These are phyloP conservation scores for Myodes glareolus DNA, from an alignment of 2,113 vertebrate species.

Conservation along the genomic window DNA sequence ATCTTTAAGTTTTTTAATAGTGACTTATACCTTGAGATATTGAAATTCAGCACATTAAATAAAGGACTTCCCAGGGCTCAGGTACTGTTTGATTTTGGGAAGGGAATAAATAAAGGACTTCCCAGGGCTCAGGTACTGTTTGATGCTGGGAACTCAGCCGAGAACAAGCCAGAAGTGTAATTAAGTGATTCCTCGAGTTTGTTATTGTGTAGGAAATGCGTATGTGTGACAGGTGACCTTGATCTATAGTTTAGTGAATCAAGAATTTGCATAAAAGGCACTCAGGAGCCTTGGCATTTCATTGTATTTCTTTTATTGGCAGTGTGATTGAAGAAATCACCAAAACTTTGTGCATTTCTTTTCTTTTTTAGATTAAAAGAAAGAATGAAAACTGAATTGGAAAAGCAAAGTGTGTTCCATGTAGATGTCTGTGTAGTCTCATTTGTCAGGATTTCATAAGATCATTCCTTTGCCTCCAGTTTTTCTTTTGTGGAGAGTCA, in stretches of 20 bases:
- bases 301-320: background rate
- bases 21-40: background rate
- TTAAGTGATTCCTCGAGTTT: background rate
- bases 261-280: background rate
- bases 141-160: background rate
- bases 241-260: background rate
- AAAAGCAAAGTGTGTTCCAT: background rate
- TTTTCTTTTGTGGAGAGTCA: background rate
- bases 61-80: background rate
- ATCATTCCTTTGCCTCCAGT: background rate
- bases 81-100: background rate
- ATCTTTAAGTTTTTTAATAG: background rate
- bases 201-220: constrained; percentile 4
- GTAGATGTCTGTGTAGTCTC: background rate
- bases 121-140: background rate
- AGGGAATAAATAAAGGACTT: background rate
- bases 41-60: background rate
- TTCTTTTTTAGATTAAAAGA: constrained; percentile 5
- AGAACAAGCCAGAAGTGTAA: too few relatives aligned
- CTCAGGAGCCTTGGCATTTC: background rate
- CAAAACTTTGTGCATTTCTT: background rate
- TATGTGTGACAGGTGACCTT: background rate
- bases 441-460: constrained; percentile 15
- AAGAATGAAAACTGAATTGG: background rate
- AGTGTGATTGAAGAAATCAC: background rate